A percentile compares a stretch with the other conserved stretches of the same genome.
phyloP scores from a whole-genome alignment of 2,888 invertebrate genomes.

The Drosophila fulvimacula region DNA sequence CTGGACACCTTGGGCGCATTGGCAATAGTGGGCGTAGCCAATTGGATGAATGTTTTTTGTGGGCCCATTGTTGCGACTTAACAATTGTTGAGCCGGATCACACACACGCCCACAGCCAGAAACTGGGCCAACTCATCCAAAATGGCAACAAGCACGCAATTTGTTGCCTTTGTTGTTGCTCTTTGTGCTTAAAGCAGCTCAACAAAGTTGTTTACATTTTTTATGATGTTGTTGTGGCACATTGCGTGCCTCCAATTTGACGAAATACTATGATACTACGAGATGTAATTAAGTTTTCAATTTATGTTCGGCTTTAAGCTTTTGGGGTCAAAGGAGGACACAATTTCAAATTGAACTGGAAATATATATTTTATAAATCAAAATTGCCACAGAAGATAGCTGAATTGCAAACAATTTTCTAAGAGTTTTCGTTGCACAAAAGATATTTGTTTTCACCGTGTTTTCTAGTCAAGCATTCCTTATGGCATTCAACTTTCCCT shows the following conservation, averaged over 20 bases:
- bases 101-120: slow-evolving; percentile 38
- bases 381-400: neutral
- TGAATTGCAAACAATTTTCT: neutral
- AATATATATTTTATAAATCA: neutral
- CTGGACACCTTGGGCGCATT: slow-evolving; percentile 49
- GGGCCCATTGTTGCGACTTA: slow-evolving; percentile 17
- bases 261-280: slow-evolving; percentile 58
- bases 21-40: slow-evolving; percentile 46
- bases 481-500: slow-evolving; percentile 8
- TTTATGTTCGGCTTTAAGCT: slow-evolving; percentile 34
- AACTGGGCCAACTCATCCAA: slow-evolving; percentile 69
- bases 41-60: slow-evolving; percentile 42
- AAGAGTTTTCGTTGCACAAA: neutral
- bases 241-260: slow-evolving; percentile 42
- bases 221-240: slow-evolving; percentile 54
- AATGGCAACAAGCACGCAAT: slow-evolving; percentile 71
- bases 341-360: neutral
- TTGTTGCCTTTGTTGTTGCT: slow-evolving; percentile 11
- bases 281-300: slow-evolving; percentile 60
- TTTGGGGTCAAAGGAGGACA: slow-evolving; percentile 21
- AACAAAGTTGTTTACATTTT: slow-evolving; percentile 67
- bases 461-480: neutral
- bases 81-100: slow-evolving; percentile 57
- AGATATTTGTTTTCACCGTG: neutral
- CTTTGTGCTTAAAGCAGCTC: slow-evolving; percentile 62